Evolutionary conservation across 2,888 invertebrate species (phyloP).

Genomic region (Phaonia tiefii): DNA sequence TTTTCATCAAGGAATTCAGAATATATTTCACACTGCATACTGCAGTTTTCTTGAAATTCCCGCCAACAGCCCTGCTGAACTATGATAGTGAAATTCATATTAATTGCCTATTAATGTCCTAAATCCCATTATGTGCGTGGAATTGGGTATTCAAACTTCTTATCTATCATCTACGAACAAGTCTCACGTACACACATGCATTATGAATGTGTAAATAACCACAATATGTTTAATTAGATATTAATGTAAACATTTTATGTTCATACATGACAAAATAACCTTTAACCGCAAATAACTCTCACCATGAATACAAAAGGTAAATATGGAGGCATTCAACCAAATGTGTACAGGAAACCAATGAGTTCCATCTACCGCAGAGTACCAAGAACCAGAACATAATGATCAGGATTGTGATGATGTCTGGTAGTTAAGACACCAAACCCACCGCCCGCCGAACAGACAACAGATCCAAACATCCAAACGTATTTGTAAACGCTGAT

Average conservation of each 20-base stretch:
- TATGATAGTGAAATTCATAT: too few relatives aligned
- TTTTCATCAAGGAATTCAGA: too few relatives aligned
- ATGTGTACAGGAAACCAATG: background rate
- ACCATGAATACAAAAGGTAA: background rate
- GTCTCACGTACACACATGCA: too few relatives aligned
- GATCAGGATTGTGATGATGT: constrained; percentile 12
- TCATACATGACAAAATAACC: constrained; percentile 1
- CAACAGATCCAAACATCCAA: background rate
- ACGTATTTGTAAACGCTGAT: background rate
- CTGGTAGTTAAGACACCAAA: background rate
- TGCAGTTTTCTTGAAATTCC: too few relatives aligned
- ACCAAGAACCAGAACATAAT: constrained; percentile 3
- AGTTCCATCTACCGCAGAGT: background rate
- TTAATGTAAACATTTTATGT: constrained; percentile 15
- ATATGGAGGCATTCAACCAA: background rate
- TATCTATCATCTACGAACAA: too few relatives aligned
- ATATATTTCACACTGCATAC: too few relatives aligned
- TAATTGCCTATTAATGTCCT: too few relatives aligned
- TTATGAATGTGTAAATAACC: too few relatives aligned
- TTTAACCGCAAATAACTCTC: constrained; percentile 1
- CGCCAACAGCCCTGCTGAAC: too few relatives aligned
- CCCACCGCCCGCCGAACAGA: background rate
- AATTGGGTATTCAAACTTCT: too few relatives aligned
- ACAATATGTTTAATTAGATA: constrained; percentile 27
- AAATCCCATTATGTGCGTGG: too few relatives aligned